Evolutionary conservation across 2,113 vertebrate species (phyloP), one percentile per base, ranked within the genome.

Genomic region (Nymphicus hollandicus): DNA sequence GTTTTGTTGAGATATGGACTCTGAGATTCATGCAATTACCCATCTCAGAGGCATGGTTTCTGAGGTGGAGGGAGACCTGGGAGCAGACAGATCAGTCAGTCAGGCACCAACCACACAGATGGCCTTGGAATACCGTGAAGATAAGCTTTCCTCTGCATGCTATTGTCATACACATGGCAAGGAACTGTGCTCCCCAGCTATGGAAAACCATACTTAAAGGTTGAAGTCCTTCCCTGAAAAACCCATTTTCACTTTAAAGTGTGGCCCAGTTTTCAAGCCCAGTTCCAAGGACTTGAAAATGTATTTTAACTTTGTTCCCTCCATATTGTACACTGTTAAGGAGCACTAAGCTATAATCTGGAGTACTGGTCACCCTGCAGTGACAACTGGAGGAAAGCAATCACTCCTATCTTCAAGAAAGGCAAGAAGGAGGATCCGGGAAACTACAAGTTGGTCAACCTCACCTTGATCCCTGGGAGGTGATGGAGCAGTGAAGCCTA

Each of bases 21-120:
- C 41, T 31, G 29, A 74, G 37, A 65, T 58, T 71, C 55, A 22
- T 46, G 24, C 17, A 58, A 4, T 11, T 69, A 41, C 49, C 44
- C 0, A 0, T 28, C 60, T 44, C 10, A 6, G 24, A 29, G 35
- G 23, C 29, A 27, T 10, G 35, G 13, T 8, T 18, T 1, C 56
- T 58, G 33, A 58, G 20, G 7, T 10, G 22, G 31, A 56, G 43
- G 49, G 20, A 64, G 17, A 64, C 4, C 5, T n/a, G 14, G 20
- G 11, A 25, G 31, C 49, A 83, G 20, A n/a, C 53, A 74, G 39
- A 50, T 33, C 3, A 4, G 43, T 60, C 1, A 4, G 19, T 35
- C 64, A 63, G 44, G 20, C 44, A 70, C 15, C 35, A 47, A 37
- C 33, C 35, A 49, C 35, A 63, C 50, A 43, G 9, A 18, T 44